A percentile compares a stretch with the other conserved stretches of the same genome.
phyloP scores from a whole-genome alignment of 2,797 vertebrate genomes.

The Macropodus opercularis region DNA sequence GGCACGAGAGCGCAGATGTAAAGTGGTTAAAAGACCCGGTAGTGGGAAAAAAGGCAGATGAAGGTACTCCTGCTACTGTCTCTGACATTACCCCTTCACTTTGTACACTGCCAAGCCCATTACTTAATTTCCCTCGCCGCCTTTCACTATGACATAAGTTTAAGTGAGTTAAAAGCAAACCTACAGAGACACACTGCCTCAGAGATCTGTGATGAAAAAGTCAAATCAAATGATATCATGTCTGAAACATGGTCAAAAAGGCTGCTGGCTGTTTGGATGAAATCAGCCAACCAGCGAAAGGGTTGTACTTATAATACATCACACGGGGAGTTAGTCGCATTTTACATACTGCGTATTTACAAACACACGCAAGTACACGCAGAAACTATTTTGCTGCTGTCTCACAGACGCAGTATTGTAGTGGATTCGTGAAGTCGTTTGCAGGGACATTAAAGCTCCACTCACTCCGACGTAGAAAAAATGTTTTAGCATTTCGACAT shows the following conservation, averaged over 20 bases:
- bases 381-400: constrained; percentile 54
- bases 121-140: constrained; percentile 64
- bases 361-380: not conserved
- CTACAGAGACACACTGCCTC: constrained; percentile 39
- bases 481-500: constrained; percentile 59
- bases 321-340: constrained; percentile 44
- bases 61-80: constrained; percentile 40
- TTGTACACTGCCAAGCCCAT: constrained; percentile 53
- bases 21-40: constrained; percentile 66
- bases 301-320: constrained; percentile 48
- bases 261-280: constrained; percentile 36
- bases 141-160: constrained; percentile 57
- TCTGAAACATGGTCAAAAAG: constrained; percentile 56
- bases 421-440: constrained; percentile 81
- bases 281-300: constrained; percentile 39
- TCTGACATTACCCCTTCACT: constrained; percentile 63
- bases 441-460: constrained; percentile 75
- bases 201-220: constrained; percentile 47
- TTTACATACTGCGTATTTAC: constrained; percentile 13
- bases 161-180: constrained; percentile 67
- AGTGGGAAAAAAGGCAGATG: constrained; percentile 53
- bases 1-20: constrained; percentile 43
- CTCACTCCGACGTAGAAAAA: constrained; percentile 63
- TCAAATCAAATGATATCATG: constrained; percentile 53
- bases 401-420: constrained; percentile 52